Evolutionary conservation across 2,113 vertebrate genomes (phyloP).

Genomic region (Melanerpes formicivorus): DNA sequence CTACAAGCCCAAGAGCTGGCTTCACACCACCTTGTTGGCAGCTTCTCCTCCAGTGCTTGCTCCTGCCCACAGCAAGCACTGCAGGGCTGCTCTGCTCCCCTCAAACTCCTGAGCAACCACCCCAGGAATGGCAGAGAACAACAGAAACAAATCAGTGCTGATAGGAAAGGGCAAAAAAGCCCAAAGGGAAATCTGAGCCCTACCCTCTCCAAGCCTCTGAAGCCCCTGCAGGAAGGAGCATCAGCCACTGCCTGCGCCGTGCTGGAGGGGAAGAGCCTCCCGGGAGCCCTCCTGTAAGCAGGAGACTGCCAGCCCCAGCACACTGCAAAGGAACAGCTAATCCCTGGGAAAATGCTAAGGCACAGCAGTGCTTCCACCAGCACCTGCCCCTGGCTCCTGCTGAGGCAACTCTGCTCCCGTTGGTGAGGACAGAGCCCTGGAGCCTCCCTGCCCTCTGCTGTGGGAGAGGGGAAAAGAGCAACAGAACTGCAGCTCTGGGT

Average conservation of each 20-base stretch:
- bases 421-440: neutral
- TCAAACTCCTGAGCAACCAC: neutral
- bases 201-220: neutral
- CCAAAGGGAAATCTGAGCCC: neutral
- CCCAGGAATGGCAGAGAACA: neutral
- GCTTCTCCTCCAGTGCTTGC: neutral
- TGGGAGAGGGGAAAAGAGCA: neutral
- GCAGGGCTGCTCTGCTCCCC: neutral
- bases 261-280: neutral
- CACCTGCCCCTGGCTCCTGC: neutral
- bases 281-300: neutral
- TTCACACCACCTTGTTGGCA: neutral
- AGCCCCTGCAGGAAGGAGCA: neutral
- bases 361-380: neutral
- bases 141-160: neutral
- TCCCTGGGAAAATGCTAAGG: constrained; percentile 53
- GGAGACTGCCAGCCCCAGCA: neutral
- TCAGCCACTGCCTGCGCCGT: neutral
- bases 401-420: neutral
- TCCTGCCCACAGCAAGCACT: neutral
- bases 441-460: constrained; percentile 14
- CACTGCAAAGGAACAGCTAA: constrained; percentile 34
- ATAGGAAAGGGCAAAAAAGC: neutral
- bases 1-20: neutral
- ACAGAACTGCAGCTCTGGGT: neutral